Percentiles rank a stretch among this genome's conserved stretches.
Conservation (phyloP, 2,113 vertebrate species). For the Xiphias gladius region DNA sequence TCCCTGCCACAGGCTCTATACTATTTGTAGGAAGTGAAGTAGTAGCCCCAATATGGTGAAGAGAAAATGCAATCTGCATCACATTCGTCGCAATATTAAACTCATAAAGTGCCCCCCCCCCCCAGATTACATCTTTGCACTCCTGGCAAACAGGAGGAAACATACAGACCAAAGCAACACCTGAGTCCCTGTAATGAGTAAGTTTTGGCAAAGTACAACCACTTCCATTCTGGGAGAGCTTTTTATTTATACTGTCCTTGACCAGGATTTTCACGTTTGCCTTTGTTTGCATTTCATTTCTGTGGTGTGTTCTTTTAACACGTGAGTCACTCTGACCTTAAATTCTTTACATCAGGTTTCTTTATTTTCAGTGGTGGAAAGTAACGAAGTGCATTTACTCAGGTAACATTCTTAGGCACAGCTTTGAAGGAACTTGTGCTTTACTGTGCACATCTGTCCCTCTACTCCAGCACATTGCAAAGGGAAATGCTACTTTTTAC, state of each 20-base stretch:
- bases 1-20: neutral
- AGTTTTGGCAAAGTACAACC: neutral
- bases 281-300: constrained; percentile 62
- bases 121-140: constrained; percentile 3
- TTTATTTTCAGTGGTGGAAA: neutral
- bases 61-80: constrained; percentile 21
- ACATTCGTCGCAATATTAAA: neutral
- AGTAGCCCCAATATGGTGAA: neutral
- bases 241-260: neutral
- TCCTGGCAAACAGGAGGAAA: constrained; percentile 16
- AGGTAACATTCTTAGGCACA: neutral
- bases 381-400: too few relatives aligned
- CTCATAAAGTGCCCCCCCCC: constrained; percentile 3
- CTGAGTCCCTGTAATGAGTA: neutral
- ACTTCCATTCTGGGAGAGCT: constrained; percentile 34
- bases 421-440: neutral
- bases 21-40: constrained; percentile 29
- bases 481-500: neutral
- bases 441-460: too few relatives aligned
- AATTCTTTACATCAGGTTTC: neutral
- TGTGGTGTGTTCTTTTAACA: neutral
- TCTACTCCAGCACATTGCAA: neutral
- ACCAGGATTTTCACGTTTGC: constrained; percentile 10
- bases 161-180: neutral
- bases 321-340: neutral